Conservation (phyloP, 2,888 invertebrate species). For the Eristalis tenax region DNA sequence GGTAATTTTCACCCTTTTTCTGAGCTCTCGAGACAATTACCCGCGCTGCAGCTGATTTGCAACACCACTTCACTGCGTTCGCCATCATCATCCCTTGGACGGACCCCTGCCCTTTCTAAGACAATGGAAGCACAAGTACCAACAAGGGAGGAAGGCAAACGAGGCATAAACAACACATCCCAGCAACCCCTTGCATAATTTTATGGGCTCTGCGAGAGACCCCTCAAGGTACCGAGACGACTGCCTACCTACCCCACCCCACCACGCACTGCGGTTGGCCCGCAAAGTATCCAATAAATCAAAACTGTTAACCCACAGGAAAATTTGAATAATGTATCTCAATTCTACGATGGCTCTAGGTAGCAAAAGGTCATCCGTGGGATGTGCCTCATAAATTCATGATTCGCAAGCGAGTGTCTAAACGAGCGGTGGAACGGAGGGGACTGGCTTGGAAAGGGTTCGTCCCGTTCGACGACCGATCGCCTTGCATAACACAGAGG, state of each 20-base stretch:
- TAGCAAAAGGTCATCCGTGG: slow-evolving; percentile 32
- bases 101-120: not conserved
- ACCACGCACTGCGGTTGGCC: not conserved
- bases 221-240: not conserved
- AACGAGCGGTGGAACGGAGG: not conserved
- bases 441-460: too few relatives aligned
- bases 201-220: not conserved
- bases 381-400: slow-evolving; percentile 55
- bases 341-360: slow-evolving; percentile 4
- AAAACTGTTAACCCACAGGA: slow-evolving; percentile 48
- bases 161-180: not conserved
- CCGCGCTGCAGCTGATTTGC: slow-evolving; percentile 36
- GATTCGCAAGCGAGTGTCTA: slow-evolving; percentile 37
- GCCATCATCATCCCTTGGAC: not conserved
- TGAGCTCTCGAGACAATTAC: not conserved
- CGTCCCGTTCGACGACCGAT: not conserved
- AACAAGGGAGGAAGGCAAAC: not conserved
- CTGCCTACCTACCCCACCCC: not conserved
- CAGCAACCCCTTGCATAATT: not conserved
- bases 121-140: not conserved
- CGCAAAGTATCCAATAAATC: slow-evolving; percentile 54
- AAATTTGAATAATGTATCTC: slow-evolving; percentile 54
- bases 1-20: not conserved
- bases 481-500: slow-evolving; percentile 32
- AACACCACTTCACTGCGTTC: slow-evolving; percentile 25